A percentile compares a stretch with the other conserved stretches of the same genome.
Evolutionary conservation across 1,140 invertebrate species (phyloP).

Genomic region (Eulimnadia texana): DNA sequence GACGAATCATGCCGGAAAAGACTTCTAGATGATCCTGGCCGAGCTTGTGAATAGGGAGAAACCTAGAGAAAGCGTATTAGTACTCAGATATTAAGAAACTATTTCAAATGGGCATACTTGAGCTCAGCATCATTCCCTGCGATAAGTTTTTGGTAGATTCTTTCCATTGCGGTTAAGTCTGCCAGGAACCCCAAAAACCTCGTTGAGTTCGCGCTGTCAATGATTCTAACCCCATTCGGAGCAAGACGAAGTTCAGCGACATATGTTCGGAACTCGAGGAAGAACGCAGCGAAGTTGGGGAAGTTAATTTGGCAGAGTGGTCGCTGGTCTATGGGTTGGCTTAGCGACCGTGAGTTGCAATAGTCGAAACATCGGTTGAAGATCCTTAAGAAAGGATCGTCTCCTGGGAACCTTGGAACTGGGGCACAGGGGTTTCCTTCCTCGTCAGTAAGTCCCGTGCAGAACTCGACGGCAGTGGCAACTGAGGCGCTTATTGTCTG

Average conservation of each 20-base stretch:
- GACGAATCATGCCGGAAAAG: constrained; percentile 27
- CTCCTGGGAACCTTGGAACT: neutral
- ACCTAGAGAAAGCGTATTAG: constrained; percentile 6
- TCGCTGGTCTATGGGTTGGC: no score
- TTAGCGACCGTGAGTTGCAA: no score
- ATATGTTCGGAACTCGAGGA: no score
- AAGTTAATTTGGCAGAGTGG: no score
- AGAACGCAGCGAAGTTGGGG: no score
- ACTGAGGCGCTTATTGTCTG: neutral
- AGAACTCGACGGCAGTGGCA: neutral
- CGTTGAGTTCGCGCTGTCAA: no score
- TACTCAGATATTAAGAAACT: no score
- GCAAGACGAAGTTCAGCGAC: no score
- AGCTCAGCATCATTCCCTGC: constrained; percentile 22
- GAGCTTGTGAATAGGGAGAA: constrained; percentile 25
- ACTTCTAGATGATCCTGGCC: constrained; percentile 30
- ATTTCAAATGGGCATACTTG: no score
- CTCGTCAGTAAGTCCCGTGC: neutral
- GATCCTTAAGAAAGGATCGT: no score
- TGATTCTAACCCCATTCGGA: no score
- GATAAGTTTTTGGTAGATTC: neutral
- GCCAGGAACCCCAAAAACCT: neutral
- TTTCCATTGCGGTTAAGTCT: neutral
- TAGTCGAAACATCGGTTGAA: neutral
- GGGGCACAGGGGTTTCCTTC: neutral